phyloP scores from a whole-genome alignment of 2,113 vertebrate genomes.

The Eleginops maclovinus region DNA sequence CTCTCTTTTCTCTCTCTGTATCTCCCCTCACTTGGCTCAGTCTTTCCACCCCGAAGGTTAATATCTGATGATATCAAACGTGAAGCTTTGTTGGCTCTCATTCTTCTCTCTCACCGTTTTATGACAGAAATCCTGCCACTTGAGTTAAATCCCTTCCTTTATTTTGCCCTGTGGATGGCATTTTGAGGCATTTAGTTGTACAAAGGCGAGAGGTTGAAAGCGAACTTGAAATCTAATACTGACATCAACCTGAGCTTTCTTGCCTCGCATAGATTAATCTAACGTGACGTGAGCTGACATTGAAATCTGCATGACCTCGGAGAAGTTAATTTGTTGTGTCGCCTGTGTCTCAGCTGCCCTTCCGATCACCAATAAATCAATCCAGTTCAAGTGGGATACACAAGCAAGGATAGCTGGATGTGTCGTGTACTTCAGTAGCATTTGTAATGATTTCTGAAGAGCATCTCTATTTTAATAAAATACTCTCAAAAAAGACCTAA shows the following conservation, averaged over 20 bases:
- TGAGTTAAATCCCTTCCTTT: conserved; percentile 62
- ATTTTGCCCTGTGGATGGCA: conserved; percentile 61
- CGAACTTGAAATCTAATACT: conserved; percentile 62
- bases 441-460: conserved; percentile 18
- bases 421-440: conserved; percentile 10
- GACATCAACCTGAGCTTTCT: conserved; percentile 45
- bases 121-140: conserved; percentile 72
- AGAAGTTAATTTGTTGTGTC: conserved; percentile 37
- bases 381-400: conserved; percentile 30
- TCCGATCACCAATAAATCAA: conserved; percentile 27
- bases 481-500: conserved; percentile 24
- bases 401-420: conserved; percentile 19
- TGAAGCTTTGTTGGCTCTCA: conserved; percentile 73
- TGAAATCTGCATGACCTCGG: conserved; percentile 38
- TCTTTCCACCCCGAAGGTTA: conserved; percentile 74
- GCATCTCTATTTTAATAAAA: conserved; percentile 27
- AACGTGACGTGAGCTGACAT: conserved; percentile 11
- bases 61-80: conserved; percentile 75
- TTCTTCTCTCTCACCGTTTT: conserved; percentile 72
- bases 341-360: conserved; percentile 1
- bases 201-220: conserved; percentile 59
- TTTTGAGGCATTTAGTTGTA: conserved; percentile 69
- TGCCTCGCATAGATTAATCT: conserved; percentile 47
- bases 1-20: conserved; percentile 31
- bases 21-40: conserved; percentile 56